phyloP scores from a whole-genome alignment of 2,888 invertebrate genomes.

The Nomada ferruginata region DNA sequence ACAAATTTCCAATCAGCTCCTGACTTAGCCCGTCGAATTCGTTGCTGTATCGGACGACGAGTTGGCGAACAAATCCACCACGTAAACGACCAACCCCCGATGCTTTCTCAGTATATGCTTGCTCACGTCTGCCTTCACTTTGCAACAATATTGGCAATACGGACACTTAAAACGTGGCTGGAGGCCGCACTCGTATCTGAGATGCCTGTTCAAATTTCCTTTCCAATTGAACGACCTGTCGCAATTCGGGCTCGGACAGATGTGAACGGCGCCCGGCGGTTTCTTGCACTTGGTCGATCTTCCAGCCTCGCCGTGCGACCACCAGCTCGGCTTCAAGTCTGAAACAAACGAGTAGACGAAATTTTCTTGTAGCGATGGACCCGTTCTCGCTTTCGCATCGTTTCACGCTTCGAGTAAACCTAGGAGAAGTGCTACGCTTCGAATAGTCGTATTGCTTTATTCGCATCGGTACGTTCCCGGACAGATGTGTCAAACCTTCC shows the following conservation, averaged over 20 bases:
- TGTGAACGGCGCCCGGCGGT: slow-evolving; percentile 11
- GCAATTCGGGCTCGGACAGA: slow-evolving; percentile 51
- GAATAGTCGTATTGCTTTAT: too few relatives aligned
- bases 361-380: slow-evolving; percentile 38
- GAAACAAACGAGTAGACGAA: slow-evolving; percentile 49
- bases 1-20: background rate
- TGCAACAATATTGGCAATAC: slow-evolving; percentile 75
- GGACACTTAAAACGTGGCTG: slow-evolving; percentile 78
- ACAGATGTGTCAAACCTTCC: too few relatives aligned
- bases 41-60: background rate
- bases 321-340: slow-evolving; percentile 10
- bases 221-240: slow-evolving; percentile 2
- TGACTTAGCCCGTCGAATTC: background rate
- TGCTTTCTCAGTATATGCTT: slow-evolving; percentile 68
- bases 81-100: slow-evolving; percentile 50
- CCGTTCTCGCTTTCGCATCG: background rate
- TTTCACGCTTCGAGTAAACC: too few relatives aligned
- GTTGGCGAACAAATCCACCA: slow-evolving; percentile 60
- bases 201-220: slow-evolving; percentile 70
- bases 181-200: slow-evolving; percentile 79
- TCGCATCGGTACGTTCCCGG: too few relatives aligned
- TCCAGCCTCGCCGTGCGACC: background rate
- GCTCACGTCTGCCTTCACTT: slow-evolving; percentile 70
- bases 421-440: too few relatives aligned
- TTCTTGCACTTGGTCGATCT: slow-evolving; percentile 16